Conservation (phyloP, 2,113 vertebrate genomes). For the Nasalis larvatus region DNA sequence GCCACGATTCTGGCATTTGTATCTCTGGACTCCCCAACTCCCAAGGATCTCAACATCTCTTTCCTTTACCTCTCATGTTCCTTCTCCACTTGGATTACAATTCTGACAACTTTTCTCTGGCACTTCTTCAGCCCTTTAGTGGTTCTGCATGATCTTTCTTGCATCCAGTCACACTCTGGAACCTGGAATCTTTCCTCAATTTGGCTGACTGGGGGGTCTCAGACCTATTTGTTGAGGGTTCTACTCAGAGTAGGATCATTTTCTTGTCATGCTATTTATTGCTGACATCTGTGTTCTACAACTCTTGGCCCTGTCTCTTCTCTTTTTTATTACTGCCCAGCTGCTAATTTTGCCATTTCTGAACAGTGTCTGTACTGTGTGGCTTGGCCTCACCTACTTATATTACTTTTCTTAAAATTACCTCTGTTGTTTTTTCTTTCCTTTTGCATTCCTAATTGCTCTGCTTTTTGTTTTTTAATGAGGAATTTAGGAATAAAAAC, state of each 20-base stretch:
- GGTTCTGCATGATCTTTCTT: no score
- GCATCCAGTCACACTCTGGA: not conserved
- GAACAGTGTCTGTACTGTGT: not conserved
- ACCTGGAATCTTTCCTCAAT: not conserved
- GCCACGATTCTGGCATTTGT: not conserved
- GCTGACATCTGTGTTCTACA: not conserved
- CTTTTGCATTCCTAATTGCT: not conserved
- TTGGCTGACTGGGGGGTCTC: not conserved
- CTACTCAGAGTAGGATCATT: not conserved
- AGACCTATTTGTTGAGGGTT: not conserved
- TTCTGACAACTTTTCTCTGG: no score
- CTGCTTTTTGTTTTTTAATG: not conserved
- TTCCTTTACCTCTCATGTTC: not conserved
- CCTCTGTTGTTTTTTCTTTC: not conserved
- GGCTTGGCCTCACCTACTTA: not conserved
- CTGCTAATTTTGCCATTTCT: not conserved
- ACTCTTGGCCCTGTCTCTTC: not conserved
- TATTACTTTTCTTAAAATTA: not conserved
- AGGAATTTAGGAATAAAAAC: not conserved
- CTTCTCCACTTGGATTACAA: not conserved
- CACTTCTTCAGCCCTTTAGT: not conserved
- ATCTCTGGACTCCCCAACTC: not conserved
- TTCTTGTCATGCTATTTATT: not conserved
- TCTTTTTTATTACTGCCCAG: not conserved
- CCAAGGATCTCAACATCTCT: not conserved